Evolutionary conservation across 2,888 invertebrate species (phyloP).

Genomic region (Chrysodeixis includens): DNA sequence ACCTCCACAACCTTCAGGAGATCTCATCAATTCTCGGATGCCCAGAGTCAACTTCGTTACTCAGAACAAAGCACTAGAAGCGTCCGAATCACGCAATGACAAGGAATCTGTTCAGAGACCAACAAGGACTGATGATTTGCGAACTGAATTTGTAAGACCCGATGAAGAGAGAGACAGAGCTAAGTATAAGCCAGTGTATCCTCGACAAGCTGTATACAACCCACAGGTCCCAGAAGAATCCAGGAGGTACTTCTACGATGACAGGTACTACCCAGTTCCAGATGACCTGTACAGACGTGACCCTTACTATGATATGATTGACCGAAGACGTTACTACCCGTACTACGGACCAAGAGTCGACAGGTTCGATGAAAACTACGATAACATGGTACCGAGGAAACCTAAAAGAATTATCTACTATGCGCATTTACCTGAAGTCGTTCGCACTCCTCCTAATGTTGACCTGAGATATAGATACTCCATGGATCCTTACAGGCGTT

Average conservation of each 20-base stretch:
- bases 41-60: slow-evolving; percentile 92
- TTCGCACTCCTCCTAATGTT: slow-evolving; percentile 89
- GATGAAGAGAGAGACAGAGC: slow-evolving; percentile 74
- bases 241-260: slow-evolving; percentile 80
- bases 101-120: slow-evolving; percentile 84
- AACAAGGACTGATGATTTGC: slow-evolving; percentile 79
- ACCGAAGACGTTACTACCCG: slow-evolving; percentile 74
- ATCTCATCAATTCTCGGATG: slow-evolving; percentile 89
- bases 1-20: slow-evolving; percentile 87
- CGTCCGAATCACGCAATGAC: slow-evolving; percentile 86
- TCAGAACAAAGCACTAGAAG: slow-evolving; percentile 87
- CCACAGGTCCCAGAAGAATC: slow-evolving; percentile 78
- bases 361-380: slow-evolving; percentile 82
- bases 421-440: slow-evolving; percentile 92
- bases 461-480: slow-evolving; percentile 88
- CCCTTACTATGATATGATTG: slow-evolving; percentile 81
- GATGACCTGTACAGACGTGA: slow-evolving; percentile 83
- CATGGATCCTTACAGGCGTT: slow-evolving; percentile 81
- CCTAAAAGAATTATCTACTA: slow-evolving; percentile 92
- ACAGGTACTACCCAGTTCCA: slow-evolving; percentile 74
- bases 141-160: slow-evolving; percentile 85
- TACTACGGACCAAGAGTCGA: slow-evolving; percentile 77
- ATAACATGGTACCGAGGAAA: slow-evolving; percentile 81
- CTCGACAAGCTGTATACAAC: slow-evolving; percentile 85
- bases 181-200: slow-evolving; percentile 82